Percentiles rank a stretch among this genome's conserved stretches.
These are phyloP conservation scores for Uromys caudimaculatus DNA, from an alignment of 2,797 vertebrate species.

Conservation along the genomic window DNA sequence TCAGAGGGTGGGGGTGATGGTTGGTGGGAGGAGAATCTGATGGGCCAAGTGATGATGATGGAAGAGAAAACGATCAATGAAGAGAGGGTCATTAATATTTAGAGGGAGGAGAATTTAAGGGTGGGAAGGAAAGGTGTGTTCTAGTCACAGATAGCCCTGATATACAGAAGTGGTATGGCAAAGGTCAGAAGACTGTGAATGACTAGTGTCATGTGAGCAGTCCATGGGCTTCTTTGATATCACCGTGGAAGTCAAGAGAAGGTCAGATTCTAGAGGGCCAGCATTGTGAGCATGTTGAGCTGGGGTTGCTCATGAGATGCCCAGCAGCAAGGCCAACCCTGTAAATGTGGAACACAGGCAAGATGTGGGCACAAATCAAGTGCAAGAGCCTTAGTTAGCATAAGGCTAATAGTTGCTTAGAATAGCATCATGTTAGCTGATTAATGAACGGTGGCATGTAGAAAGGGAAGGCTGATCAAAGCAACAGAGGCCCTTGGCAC, in stretches of 20 bases:
- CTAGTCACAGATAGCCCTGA: neutral
- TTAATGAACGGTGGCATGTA: no score
- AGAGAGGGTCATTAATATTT: neutral
- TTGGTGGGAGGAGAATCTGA: neutral
- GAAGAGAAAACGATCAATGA: neutral
- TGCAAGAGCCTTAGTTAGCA: neutral
- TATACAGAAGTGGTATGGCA: neutral
- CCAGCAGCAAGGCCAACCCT: fast-evolving
- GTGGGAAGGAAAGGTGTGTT: neutral
- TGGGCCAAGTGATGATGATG: neutral
- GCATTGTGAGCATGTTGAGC: fast-evolving
- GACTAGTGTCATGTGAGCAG: neutral
- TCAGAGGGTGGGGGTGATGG: neutral
- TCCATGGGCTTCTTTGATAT: neutral
- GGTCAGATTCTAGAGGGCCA: neutral
- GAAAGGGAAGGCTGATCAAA: neutral
- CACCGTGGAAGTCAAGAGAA: neutral
- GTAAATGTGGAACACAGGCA: fast-evolving
- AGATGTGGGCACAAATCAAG: neutral
- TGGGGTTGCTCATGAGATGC: neutral
- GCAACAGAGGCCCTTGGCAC: neutral
- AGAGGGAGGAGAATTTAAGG: neutral
- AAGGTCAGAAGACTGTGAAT: neutral
- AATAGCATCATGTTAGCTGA: neutral
- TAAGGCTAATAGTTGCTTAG: neutral